Evolutionary conservation across 2,797 vertebrate genomes (phyloP), one percentile per base, ranked within the genome.

Genomic region (Spinibarbus caldwelli): DNA sequence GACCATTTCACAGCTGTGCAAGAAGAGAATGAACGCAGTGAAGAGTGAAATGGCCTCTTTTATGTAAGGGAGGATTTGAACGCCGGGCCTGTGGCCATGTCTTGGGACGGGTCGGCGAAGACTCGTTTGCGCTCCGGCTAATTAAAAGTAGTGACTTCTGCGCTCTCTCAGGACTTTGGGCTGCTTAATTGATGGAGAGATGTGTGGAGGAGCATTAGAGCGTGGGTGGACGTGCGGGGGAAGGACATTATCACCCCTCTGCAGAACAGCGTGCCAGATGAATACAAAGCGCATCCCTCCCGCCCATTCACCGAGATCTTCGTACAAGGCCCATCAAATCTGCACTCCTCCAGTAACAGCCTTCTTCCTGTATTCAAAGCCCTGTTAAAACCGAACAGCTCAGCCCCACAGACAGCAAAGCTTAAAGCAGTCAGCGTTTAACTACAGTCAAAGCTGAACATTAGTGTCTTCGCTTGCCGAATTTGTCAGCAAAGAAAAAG

Each of bases 91-190:
- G 34, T 31, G 84, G 83, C 84, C 79, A 71, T 82, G 75, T 91
- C 67, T n/a, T 5, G 77, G 81, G 86, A 82, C 87, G 57, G 78
- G 87, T 62, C 80, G 71, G 64, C 59, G 41, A 23, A 54, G 15
- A 86, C 89, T 89, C 23, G 12, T n/a, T n/a, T n/a, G n/a, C n/a
- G 38, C 81, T 54, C 41, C 21, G 21, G 49, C 83, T 86, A 93
- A 92, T 94, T 94, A 93, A 92, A 92, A 91, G 89, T 80, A 85
- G 91, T 87, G 89, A 91, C 86, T 81, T 17, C 81, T n/a, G 38
- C 0, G 49, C 86, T 88, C 89, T 89, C 88, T 9, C 70, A 89
- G 89, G 91, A 90, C 86, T 83, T 66, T 4, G 84, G 87, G 73
- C 75, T 80, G 88, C n/a, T 93, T 94, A 93, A 92, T 91, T 90